Conservation (phyloP, 1,140 invertebrate genomes). For the Melitaea cinxia region DNA sequence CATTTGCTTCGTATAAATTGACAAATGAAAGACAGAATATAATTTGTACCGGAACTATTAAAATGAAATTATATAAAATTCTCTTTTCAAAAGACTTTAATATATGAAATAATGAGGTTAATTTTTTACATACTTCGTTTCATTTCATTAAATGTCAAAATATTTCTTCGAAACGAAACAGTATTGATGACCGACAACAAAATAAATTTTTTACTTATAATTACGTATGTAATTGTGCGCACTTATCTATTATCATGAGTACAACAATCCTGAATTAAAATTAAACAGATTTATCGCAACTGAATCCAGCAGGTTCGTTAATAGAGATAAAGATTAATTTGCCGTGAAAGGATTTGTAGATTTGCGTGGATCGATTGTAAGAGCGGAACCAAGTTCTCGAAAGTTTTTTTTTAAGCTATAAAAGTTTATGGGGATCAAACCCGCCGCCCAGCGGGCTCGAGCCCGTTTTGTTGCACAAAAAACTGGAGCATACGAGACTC, state of each 20-base stretch:
- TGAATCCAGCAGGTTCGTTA: background rate
- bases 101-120: background rate
- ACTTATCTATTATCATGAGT: constrained; percentile 8
- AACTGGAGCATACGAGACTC: constrained; percentile 67
- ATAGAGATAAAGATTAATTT: constrained; percentile 15
- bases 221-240: background rate
- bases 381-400: constrained; percentile 38
- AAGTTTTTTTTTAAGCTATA: constrained; percentile 53
- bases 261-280: background rate
- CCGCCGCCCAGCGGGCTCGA: constrained; percentile 33
- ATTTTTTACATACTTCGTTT: constrained; percentile 7
- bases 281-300: background rate
- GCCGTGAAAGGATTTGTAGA: background rate
- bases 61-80: too few species aligned
- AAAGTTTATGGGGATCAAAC: constrained; percentile 68
- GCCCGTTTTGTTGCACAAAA: constrained; percentile 50
- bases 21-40: too few species aligned
- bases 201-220: background rate
- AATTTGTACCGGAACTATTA: too few species aligned
- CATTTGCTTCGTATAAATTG: too few species aligned
- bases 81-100: too few species aligned
- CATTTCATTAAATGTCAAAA: constrained; percentile 5
- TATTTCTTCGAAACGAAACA: constrained; percentile 1
- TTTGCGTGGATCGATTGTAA: constrained; percentile 5
- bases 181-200: background rate